Evolutionary conservation across 2,888 invertebrate genomes (phyloP).

Genomic region (Labia minor): DNA sequence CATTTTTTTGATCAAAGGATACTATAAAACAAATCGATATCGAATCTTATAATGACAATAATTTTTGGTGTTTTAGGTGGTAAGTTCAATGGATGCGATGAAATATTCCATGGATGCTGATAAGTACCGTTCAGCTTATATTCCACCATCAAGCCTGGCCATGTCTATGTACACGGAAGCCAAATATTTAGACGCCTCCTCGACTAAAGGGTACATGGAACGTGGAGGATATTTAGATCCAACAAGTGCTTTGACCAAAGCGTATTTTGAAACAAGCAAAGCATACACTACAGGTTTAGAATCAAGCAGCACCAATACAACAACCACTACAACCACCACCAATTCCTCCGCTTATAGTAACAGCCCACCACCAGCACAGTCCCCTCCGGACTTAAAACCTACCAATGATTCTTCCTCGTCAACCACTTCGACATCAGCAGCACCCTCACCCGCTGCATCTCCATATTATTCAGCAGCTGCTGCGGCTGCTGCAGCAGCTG

Average conservation of each 20-base stretch:
- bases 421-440: background rate
- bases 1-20: too few species aligned
- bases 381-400: background rate
- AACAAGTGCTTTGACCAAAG: slow-evolving; percentile 53
- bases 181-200: slow-evolving; percentile 47
- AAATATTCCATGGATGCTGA: slow-evolving; percentile 68
- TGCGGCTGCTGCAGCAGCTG: slow-evolving; percentile 30
- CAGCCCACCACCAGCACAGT: background rate
- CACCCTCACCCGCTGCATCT: background rate
- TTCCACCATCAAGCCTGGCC: slow-evolving; percentile 45
- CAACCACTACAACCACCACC: slow-evolving; percentile 22
- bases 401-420: background rate
- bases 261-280: slow-evolving; percentile 55
- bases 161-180: slow-evolving; percentile 64
- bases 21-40: too few species aligned
- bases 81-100: slow-evolving; percentile 65
- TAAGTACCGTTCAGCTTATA: slow-evolving; percentile 61
- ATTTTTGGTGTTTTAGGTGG: slow-evolving; percentile 43
- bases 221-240: slow-evolving; percentile 56
- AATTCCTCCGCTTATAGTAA: background rate
- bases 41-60: too few species aligned
- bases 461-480: slow-evolving; percentile 22
- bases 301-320: slow-evolving; percentile 35
- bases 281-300: slow-evolving; percentile 49
- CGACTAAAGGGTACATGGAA: slow-evolving; percentile 46